phyloP scores from a whole-genome alignment of 2,113 vertebrate genomes.

The Pogonocichla stellata region DNA sequence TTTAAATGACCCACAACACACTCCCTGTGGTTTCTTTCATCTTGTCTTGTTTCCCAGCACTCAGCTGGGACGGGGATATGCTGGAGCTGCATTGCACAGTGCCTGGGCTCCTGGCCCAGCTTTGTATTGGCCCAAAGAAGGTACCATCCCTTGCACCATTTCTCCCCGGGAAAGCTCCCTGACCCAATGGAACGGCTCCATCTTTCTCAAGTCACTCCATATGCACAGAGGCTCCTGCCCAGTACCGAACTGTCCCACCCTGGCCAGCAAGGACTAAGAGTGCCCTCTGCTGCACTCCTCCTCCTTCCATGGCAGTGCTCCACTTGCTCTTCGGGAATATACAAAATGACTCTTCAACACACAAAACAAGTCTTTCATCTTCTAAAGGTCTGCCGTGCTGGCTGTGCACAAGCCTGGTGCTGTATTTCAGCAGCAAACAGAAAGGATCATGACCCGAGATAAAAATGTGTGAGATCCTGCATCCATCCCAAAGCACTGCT shows the following conservation, averaged over 20 bases:
- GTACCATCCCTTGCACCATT: too few species aligned
- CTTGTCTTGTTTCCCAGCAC: neutral
- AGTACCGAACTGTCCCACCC: neutral
- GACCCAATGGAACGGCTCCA: neutral
- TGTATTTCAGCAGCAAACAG: neutral
- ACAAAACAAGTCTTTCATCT: neutral
- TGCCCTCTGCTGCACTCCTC: conserved; percentile 41
- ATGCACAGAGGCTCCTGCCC: neutral
- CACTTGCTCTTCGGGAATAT: neutral
- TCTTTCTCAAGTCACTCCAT: neutral
- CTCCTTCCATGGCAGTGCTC: neutral
- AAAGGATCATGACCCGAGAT: neutral
- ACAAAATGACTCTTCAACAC: neutral
- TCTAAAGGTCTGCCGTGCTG: neutral
- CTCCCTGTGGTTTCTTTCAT: neutral
- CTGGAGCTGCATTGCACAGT: neutral
- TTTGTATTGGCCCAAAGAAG: neutral
- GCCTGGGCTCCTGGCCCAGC: neutral
- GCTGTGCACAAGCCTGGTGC: neutral
- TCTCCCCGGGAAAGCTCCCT: neutral
- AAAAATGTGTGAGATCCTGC: neutral
- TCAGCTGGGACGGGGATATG: neutral
- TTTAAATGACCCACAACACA: neutral
- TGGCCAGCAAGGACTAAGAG: neutral
- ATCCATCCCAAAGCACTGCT: neutral